Evolutionary conservation across 2,113 vertebrate species (phyloP).

Genomic region (Blennius ocellaris): DNA sequence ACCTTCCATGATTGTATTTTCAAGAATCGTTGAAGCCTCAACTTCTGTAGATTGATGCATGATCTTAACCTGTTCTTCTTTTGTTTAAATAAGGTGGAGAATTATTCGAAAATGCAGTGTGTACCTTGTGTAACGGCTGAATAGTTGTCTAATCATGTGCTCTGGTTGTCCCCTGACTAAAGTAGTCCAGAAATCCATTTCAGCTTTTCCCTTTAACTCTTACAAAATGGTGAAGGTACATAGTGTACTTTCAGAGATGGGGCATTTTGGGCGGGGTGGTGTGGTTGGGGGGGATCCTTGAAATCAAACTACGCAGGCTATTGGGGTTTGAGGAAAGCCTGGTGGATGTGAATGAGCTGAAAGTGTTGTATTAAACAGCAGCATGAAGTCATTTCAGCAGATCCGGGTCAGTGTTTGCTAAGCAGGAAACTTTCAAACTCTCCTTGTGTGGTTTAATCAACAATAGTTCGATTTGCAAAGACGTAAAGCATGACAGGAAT

Average conservation of each 20-base stretch:
- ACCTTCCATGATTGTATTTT: neutral
- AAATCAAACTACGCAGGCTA: conserved; percentile 32
- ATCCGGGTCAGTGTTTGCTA: neutral
- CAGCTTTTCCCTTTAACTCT: conserved; percentile 71
- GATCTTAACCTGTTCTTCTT: conserved; percentile 1
- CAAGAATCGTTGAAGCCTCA: neutral
- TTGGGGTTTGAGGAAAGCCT: conserved; percentile 47
- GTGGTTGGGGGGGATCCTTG: conserved; percentile 23
- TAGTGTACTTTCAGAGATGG: conserved; percentile 67
- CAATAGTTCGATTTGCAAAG: neutral
- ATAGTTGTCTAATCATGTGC: conserved; percentile 14
- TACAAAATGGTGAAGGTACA: conserved; percentile 70
- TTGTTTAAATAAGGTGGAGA: neutral
- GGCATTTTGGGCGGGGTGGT: conserved; percentile 54
- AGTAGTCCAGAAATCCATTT: conserved; percentile 68
- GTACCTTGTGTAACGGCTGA: neutral
- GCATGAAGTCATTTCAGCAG: neutral
- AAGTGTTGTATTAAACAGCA: conserved; percentile 11
- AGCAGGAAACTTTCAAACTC: conserved; percentile 12
- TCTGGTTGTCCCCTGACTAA: conserved; percentile 10
- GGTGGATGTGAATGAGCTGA: conserved; percentile 25
- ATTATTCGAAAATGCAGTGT: neutral
- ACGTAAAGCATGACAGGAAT: neutral
- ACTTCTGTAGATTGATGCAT: conserved; percentile 11
- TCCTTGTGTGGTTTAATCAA: neutral